A percentile compares a stretch with the other conserved stretches of the same genome.
These are phyloP conservation scores for Heliconius charithonia DNA, from an alignment of 2,888 invertebrate species.

Conservation along the genomic window DNA sequence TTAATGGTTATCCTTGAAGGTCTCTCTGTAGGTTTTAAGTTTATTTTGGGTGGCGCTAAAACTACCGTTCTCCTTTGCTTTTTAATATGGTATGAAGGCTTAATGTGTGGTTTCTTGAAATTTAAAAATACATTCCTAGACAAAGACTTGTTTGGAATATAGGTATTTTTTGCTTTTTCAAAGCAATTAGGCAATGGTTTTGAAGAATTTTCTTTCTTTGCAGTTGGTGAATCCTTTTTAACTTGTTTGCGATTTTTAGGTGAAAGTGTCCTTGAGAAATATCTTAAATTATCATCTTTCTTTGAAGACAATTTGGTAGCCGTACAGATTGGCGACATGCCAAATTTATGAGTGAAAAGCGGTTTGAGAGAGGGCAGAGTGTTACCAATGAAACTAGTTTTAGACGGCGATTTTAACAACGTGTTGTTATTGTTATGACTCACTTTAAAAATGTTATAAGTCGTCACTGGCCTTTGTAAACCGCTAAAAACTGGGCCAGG, in stretches of 20 bases:
- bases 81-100: constrained; percentile 77
- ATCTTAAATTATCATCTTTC: constrained; percentile 66
- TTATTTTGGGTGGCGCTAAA: constrained; percentile 77
- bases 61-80: constrained; percentile 83
- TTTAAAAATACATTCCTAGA: constrained; percentile 78
- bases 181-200: constrained; percentile 72
- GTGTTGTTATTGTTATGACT: constrained; percentile 77
- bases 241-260: constrained; percentile 69
- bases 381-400: constrained; percentile 63
- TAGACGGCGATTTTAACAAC: constrained; percentile 71
- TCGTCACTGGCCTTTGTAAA: constrained; percentile 73
- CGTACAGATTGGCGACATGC: constrained; percentile 71
- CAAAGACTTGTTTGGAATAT: constrained; percentile 75
- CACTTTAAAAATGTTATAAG: constrained; percentile 78
- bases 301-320: constrained; percentile 60
- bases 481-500: constrained; percentile 81
- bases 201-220: constrained; percentile 66
- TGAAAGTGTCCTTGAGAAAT: constrained; percentile 63
- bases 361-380: constrained; percentile 72
- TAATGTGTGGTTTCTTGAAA: constrained; percentile 74
- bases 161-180: constrained; percentile 76
- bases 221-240: constrained; percentile 58
- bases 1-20: constrained; percentile 74
- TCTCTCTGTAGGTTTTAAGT: constrained; percentile 74
- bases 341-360: constrained; percentile 79